Percentiles rank a stretch among this genome's conserved stretches.
These are phyloP conservation scores for Macrotis lagotis DNA, from an alignment of 2,113 vertebrate genomes.

Conservation along the genomic window DNA sequence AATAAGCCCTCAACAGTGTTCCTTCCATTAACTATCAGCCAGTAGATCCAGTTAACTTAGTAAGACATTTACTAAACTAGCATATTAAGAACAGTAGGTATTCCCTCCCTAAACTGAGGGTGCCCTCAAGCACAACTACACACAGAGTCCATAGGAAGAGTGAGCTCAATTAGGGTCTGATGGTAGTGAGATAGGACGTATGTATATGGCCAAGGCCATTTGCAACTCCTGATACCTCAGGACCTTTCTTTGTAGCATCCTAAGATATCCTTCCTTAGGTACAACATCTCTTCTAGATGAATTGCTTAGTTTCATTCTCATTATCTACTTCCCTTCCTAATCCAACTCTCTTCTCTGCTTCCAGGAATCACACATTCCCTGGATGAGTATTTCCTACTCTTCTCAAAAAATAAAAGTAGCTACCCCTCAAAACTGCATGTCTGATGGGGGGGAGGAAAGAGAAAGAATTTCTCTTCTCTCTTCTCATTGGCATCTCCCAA, in stretches of 20 bases:
- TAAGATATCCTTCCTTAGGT: not conserved
- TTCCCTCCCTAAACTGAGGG: not conserved
- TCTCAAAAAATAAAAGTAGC: not conserved
- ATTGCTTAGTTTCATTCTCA: not conserved
- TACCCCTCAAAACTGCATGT: not conserved
- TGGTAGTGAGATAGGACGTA: not conserved
- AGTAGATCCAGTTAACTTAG: not conserved
- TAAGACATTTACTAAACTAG: not conserved
- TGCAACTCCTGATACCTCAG: not conserved
- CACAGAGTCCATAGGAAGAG: not conserved
- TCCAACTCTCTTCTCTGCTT: not conserved
- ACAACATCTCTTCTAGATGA: not conserved
- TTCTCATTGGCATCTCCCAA: not conserved
- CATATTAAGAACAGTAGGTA: not conserved
- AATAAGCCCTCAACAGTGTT: not conserved
- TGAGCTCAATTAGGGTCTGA: not conserved
- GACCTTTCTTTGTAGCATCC: not conserved
- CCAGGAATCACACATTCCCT: not conserved
- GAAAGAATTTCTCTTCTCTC: not conserved
- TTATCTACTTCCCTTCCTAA: not conserved
- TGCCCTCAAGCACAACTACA: not conserved
- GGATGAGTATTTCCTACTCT: not conserved
- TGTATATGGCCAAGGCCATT: not conserved
- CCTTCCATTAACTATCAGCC: not conserved
- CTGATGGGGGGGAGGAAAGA: not conserved